Base-by-base conservation (phyloP, 2,888 invertebrate species). In the Nymphalis c-album region DNA sequence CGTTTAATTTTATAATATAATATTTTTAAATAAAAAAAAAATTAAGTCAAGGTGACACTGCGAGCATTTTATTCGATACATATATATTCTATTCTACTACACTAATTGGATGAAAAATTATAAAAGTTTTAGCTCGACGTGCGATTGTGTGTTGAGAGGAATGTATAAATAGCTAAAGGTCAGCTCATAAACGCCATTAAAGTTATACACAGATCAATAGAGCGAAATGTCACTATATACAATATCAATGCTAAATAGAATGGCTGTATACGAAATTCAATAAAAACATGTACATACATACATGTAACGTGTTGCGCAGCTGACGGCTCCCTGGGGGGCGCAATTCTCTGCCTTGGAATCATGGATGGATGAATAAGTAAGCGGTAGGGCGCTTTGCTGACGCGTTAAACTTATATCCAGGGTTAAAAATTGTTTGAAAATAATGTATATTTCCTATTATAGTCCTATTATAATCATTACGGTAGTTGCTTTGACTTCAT, bases 341-440 rank as follows among this genome's bases (percentile, higher is more conserved):
- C 55, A 64, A 65, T 67, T 64, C 63, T 60, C 62, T 50, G 22
- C 59, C 55, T 64, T 64, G 22, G 63, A 67, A 64, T 71, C 62
- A 63, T 64, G 46, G 64, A 31, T 47, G 66, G 47, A 69, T 69
- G 61, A 71, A 71, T 71, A 68, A 71, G 58, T 64, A 58, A 64
- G 40, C 58, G 20, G 58, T 64, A 62, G 63, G 53, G 57, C 53
- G 63, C 50, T 22, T 57, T 57, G 61, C 62, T 58, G 62, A 50
- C 53, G 66, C 66, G 46, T 18, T 46, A 63, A 57, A 46, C 45
- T 51, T 60, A 45, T 60, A 60, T 46, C 50, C 50, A 59, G 40
- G 51, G 59, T 18, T 50, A 46, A 53, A 53, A 16, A 53, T 53
- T 53, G n/a, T 20, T 50, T 8, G 31, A 47, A 13, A 16, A 60